Evolutionary conservation across 2,888 invertebrate species (phyloP), one percentile per base, ranked within the genome.

Genomic region (Lysandra coridon): DNA sequence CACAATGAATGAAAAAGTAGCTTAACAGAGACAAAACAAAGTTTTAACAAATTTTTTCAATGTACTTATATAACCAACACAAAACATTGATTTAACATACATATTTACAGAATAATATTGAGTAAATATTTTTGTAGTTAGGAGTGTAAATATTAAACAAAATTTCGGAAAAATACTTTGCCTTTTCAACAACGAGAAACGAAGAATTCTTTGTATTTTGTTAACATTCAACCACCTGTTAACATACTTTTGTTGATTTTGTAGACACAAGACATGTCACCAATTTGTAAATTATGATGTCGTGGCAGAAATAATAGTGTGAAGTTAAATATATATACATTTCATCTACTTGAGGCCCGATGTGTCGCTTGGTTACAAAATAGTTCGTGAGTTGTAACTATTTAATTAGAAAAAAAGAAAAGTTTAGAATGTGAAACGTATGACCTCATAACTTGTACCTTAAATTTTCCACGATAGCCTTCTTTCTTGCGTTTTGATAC

Each of bases 401-500:
- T 33, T 5, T 69, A 69, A 17, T 57, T 33, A 17, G 37, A 17
- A 69, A 69, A 33, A 37, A 69, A 33, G 30, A 69, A 69, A 69
- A 69, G 69, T 69, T 69, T 33, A 69, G 10, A 23, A 64, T 14
- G 69, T 62, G 40, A 78, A 78, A 78, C 17, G 5, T 14, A 53
- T 87, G 87, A 85, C 75, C 30, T 75, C 12, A 49, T 49, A 49
- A 75, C 23, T 75, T 14, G 30, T 75, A 82, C 96, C 95, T 95
- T 95, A 85, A 95, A 93, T 89, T 94, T 95, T 86, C 92, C 86
- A 85, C 89, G 93, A 53, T 94, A 90, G 80, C 93, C 92, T 82
- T 95, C 94, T 84, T 90, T 94, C 87, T 90, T 93, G 84, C 95
- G 89, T 84, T 94, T 95, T n/a, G 95, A 95, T 87, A 95, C 90